phyloP scores from a whole-genome alignment of 2,797 vertebrate genomes.

The Valencia hispanica region DNA sequence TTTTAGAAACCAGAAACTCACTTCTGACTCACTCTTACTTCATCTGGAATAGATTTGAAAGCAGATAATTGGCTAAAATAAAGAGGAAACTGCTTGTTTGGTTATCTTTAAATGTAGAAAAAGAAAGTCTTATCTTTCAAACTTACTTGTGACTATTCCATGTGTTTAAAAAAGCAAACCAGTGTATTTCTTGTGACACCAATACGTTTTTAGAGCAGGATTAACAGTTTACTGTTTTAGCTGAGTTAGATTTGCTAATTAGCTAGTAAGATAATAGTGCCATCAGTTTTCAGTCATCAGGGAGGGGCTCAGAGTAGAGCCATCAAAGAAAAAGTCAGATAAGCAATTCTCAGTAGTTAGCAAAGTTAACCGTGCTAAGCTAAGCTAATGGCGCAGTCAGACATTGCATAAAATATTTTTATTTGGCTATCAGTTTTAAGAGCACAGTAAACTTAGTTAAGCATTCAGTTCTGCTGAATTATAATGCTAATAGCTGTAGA shows the following conservation, averaged over 20 bases:
- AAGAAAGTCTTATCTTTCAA: no score
- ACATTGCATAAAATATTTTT: not conserved
- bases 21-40: not conserved
- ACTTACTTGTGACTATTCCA: no score
- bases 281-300: no score
- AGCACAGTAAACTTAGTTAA: not conserved
- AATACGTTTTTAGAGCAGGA: no score
- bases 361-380: not conserved
- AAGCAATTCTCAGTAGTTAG: not conserved
- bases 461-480: constrained; percentile 15
- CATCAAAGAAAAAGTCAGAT: not conserved
- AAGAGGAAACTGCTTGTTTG: no score
- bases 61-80: not conserved
- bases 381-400: not conserved
- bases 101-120: no score
- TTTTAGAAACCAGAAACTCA: not conserved
- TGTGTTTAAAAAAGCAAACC: no score
- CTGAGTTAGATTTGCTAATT: no score
- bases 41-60: not conserved
- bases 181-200: no score
- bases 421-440: not conserved
- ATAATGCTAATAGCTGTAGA: constrained; percentile 1
- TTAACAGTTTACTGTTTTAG: no score
- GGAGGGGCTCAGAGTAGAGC: no score
- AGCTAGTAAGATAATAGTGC: no score